Conservation (phyloP, 2,113 vertebrate species). For the Actenoides hombroni region DNA sequence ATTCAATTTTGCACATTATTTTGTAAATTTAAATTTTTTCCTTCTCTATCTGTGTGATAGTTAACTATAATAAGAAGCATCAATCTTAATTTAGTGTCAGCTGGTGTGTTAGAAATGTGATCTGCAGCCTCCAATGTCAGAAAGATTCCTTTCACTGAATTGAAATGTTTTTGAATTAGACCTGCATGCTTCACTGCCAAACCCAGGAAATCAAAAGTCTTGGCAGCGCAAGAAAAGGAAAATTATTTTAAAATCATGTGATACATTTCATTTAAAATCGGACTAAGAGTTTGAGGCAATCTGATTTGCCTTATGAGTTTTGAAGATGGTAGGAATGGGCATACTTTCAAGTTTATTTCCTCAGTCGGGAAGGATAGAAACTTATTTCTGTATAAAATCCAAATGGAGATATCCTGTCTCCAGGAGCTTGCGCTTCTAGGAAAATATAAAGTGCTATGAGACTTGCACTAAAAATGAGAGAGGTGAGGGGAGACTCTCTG, state of each 20-base stretch:
- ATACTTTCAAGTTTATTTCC: background rate
- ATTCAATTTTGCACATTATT: background rate
- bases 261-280: slow-evolving; percentile 16
- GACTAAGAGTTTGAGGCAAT: background rate
- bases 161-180: slow-evolving; percentile 19
- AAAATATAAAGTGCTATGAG: background rate
- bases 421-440: background rate
- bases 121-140: background rate
- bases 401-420: background rate
- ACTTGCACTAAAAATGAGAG: background rate
- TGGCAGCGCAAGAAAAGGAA: background rate
- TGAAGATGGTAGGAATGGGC: background rate
- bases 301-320: background rate
- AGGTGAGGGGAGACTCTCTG: background rate
- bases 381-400: background rate
- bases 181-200: background rate
- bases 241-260: background rate
- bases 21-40: slow-evolving; percentile 4
- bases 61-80: slow-evolving; percentile 10
- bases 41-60: background rate
- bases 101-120: background rate
- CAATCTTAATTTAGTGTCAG: slow-evolving; percentile 23
- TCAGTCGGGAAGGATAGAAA: background rate
- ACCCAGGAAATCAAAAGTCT: background rate
- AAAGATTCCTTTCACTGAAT: slow-evolving; percentile 21